Evolutionary conservation across 1,140 invertebrate genomes (phyloP).

Genomic region (Zaprionus ornatus): DNA sequence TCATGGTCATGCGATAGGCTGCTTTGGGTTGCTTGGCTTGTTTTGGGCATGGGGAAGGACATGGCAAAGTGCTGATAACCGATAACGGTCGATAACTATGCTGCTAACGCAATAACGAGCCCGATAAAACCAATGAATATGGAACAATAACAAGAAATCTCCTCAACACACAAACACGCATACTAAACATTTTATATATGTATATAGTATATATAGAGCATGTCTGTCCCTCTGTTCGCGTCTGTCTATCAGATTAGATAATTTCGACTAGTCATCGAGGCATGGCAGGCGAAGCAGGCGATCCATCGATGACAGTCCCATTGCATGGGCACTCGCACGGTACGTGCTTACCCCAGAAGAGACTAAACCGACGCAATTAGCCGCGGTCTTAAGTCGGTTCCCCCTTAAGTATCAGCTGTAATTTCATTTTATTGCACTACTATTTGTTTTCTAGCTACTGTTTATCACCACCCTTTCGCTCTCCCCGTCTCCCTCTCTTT

Average conservation of each 20-base stretch:
- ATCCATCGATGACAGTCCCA: conserved; percentile 22
- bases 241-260: conserved; percentile 38
- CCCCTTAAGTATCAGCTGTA: conserved; percentile 15
- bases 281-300: not conserved
- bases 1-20: conserved; percentile 15
- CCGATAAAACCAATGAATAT: conserved; percentile 35
- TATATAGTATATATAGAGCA: not conserved
- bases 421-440: conserved; percentile 1
- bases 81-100: conserved; percentile 42
- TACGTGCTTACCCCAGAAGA: conserved; percentile 25
- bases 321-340: conserved; percentile 7
- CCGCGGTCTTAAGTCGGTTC: not conserved
- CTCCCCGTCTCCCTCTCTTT: not conserved
- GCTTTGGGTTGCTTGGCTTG: not conserved
- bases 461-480: conserved; percentile 1
- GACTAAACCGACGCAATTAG: not conserved
- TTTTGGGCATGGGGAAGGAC: conserved; percentile 28
- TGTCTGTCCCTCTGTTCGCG: not conserved
- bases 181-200: not conserved
- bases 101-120: conserved; percentile 10
- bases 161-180: conserved; percentile 7
- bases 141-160: conserved; percentile 31
- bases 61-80: conserved; percentile 41
- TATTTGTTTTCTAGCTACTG: conserved; percentile 20
- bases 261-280: conserved; percentile 32